These are phyloP conservation scores for Muscicapa adusta DNA, from an alignment of 2,113 vertebrate species.

Conservation along the genomic window DNA sequence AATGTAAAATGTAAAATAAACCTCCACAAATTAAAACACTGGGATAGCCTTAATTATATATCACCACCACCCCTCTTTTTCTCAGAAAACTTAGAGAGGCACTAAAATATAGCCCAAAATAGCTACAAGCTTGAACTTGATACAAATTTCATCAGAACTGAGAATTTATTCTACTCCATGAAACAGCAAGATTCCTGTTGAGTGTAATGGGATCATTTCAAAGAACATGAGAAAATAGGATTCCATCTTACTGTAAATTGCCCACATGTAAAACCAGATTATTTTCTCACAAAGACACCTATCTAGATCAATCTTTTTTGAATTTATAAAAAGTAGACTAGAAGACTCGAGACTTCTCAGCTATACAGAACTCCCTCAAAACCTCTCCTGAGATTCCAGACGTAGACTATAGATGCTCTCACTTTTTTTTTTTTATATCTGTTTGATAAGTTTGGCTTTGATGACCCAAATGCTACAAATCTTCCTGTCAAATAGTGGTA, in stretches of 20 bases:
- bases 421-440: accelerated
- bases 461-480: not conserved
- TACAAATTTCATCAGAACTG: not conserved
- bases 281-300: not conserved
- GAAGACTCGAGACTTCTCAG: not conserved
- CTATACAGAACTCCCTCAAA: not conserved
- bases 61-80: not conserved
- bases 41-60: not conserved
- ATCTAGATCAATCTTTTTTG: not conserved
- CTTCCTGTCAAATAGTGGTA: not conserved
- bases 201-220: not conserved
- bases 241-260: not conserved
- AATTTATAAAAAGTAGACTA: not conserved
- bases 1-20: not conserved
- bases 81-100: not conserved
- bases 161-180: not conserved
- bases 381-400: not conserved
- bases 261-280: not conserved
- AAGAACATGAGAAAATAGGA: not conserved
- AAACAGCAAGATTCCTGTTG: not conserved
- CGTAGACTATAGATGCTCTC: accelerated
- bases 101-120: not conserved
- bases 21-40: not conserved
- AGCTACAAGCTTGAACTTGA: not conserved
- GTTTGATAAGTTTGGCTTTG: not conserved